These are phyloP conservation scores for Nemoura dubitans DNA, from an alignment of 2,888 invertebrate species.

Conservation along the genomic window DNA sequence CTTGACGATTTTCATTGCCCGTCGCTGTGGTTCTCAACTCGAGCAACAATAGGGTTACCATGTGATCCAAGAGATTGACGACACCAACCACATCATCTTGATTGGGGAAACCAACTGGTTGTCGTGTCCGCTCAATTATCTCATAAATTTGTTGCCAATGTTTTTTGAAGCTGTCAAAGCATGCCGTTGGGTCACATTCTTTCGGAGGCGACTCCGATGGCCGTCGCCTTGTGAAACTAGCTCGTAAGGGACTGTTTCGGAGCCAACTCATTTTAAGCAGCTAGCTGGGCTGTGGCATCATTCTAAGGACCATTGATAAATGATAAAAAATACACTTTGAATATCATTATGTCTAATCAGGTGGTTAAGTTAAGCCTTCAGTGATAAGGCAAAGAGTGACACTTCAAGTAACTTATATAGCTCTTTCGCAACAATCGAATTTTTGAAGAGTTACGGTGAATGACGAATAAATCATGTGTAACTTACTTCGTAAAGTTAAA, in stretches of 20 bases:
- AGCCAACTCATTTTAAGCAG: slow-evolving; percentile 73
- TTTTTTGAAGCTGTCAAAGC: slow-evolving; percentile 91
- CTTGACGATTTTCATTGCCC: slow-evolving; percentile 55
- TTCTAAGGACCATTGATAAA: neutral
- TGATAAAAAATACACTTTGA: neutral
- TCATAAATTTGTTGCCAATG: slow-evolving; percentile 94
- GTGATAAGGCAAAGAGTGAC: neutral
- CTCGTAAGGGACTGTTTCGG: slow-evolving; percentile 68
- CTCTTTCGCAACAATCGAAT: neutral
- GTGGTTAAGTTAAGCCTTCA: neutral
- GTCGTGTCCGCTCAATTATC: slow-evolving; percentile 78
- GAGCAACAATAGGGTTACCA: slow-evolving; percentile 83
- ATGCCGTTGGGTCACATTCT: slow-evolving; percentile 86
- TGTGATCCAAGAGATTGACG: slow-evolving; percentile 90
- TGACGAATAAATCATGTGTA: neutral
- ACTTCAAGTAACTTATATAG: neutral
- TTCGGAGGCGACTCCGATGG: slow-evolving; percentile 73
- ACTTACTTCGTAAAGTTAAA: neutral
- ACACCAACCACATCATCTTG: slow-evolving; percentile 92
- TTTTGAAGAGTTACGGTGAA: neutral
- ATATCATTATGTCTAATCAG: neutral
- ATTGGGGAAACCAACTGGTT: slow-evolving; percentile 64
- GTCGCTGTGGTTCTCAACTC: slow-evolving; percentile 73
- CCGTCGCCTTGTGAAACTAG: slow-evolving; percentile 67
- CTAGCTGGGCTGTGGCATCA: slow-evolving; percentile 32